A percentile compares a stretch with the other conserved stretches of the same genome.
phyloP scores from a whole-genome alignment of 2,113 vertebrate species.

The Nerophis ophidion region DNA sequence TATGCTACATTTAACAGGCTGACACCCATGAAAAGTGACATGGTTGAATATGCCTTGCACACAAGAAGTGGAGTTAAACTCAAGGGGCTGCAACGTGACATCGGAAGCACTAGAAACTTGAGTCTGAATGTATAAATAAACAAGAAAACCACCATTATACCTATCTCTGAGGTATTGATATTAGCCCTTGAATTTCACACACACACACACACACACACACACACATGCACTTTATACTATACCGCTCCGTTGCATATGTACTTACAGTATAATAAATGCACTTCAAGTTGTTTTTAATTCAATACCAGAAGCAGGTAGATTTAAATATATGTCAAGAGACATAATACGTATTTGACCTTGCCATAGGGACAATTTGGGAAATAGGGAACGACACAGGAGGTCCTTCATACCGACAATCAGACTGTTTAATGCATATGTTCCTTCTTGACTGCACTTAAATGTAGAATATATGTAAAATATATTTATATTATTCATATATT shows the following conservation, averaged over 20 bases:
- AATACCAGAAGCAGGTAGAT: background rate
- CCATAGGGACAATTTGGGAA: background rate
- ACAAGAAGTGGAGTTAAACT: constrained; percentile 42
- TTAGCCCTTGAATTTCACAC: constrained; percentile 12
- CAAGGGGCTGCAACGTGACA: constrained; percentile 38
- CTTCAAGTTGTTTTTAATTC: background rate
- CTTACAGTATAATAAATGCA: background rate
- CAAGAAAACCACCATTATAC: constrained; percentile 33
- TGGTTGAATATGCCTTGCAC: constrained; percentile 51
- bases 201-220: background rate
- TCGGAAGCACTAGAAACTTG: constrained; percentile 28
- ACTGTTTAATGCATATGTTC: no score
- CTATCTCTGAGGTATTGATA: constrained; percentile 18
- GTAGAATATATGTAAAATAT: no score
- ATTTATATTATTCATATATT: no score
- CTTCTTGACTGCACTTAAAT: no score
- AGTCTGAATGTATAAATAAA: constrained; percentile 35
- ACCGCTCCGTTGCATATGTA: background rate
- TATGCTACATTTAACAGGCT: constrained; percentile 59
- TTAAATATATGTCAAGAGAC: background rate
- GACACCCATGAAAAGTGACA: constrained; percentile 48
- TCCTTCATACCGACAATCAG: no score
- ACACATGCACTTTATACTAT: background rate
- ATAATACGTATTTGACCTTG: background rate
- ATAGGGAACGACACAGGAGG: no score